Evolutionary conservation across 1,140 invertebrate species (phyloP), one percentile per base, ranked within the genome.

Genomic region (Drosophila pseudoobscura): DNA sequence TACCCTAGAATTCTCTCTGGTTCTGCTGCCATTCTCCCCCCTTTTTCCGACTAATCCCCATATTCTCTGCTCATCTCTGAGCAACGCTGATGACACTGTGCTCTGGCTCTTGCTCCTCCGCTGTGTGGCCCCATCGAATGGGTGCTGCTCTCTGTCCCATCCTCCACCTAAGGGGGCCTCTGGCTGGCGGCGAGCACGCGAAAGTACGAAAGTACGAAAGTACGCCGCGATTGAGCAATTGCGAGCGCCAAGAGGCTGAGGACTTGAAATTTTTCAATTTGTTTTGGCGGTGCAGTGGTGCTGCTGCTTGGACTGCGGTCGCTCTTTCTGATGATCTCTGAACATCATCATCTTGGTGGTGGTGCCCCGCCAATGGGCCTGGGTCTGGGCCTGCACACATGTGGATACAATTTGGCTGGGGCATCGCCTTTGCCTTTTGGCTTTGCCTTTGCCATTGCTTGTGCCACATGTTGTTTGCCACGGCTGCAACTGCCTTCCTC

Each of bases 251-350:
- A 85, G 80, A 84, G 80, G 77, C 77, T 69, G 82, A 88, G 83
- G 83, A 87, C 75, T 78, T 87, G 70, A 72, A 82, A 88, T 83
- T 88, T 87, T 87, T 87, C 83, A 88, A 87, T 87, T 87, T 87
- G 83, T 65, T 82, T 31, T 82, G 65, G 74, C 80, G 52, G 49
- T 78, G 63, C 20, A 20, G 51, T 59, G 61, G 45, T 59, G 69
- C 9, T 51, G 31, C 15, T 44, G 44, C 47, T 74, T 39, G 35
- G 35, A 39, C 35, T 39, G 35, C 35, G 35, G 35, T 39, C 35
- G 35, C 35, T 39, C 35, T 39, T 39, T 13, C 51, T 72, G 70
- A 56, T 68, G 58, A 65, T 80, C 63, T 77, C 35, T 11, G 35
- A 39, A 39, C 35, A 39, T 66, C 63, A 80, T 74, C 77, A 71